A percentile compares a stretch with the other conserved stretches of the same genome.
phyloP scores from a whole-genome alignment of 92 coral and sea anemone species.

The Paramuricea clavata region DNA sequence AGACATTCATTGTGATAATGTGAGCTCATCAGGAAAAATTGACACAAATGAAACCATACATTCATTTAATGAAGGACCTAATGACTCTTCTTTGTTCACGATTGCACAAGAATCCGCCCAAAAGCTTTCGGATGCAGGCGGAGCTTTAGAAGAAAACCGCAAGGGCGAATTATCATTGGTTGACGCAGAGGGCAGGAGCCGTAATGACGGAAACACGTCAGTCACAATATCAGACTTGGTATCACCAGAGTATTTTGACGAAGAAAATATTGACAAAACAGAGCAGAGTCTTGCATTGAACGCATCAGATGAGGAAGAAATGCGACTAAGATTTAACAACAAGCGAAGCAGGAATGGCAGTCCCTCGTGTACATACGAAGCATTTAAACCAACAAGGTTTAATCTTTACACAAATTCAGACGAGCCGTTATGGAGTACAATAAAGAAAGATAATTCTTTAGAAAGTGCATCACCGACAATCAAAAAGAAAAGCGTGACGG shows the following conservation, averaged over 20 bases:
- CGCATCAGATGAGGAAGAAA: slow-evolving; percentile 26
- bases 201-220: slow-evolving; percentile 48
- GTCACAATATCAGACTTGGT: neutral
- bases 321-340: slow-evolving; percentile 46
- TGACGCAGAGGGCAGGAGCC: slow-evolving; percentile 16
- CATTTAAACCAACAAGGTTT: slow-evolving; percentile 51
- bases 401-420: slow-evolving; percentile 24
- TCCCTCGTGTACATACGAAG: slow-evolving; percentile 31
- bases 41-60: slow-evolving; percentile 2
- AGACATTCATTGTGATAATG: neutral
- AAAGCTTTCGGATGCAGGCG: neutral
- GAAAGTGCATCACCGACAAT: slow-evolving; percentile 16
- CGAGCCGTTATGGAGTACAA: slow-evolving; percentile 17
- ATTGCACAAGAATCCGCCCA: neutral
- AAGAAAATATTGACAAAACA: slow-evolving; percentile 4
- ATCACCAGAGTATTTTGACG: neutral
- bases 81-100: slow-evolving; percentile 28
- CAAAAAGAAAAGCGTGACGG: slow-evolving; percentile 42
- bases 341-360: slow-evolving; percentile 33
- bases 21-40: slow-evolving; percentile 34
- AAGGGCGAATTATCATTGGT: slow-evolving; percentile 20
- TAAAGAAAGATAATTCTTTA: slow-evolving; percentile 16
- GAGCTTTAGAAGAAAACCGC: neutral
- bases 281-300: neutral
- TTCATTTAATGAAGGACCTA: neutral